Base-by-base conservation (phyloP, 2,888 invertebrate genomes). In the Lacanobia wlatinum region DNA sequence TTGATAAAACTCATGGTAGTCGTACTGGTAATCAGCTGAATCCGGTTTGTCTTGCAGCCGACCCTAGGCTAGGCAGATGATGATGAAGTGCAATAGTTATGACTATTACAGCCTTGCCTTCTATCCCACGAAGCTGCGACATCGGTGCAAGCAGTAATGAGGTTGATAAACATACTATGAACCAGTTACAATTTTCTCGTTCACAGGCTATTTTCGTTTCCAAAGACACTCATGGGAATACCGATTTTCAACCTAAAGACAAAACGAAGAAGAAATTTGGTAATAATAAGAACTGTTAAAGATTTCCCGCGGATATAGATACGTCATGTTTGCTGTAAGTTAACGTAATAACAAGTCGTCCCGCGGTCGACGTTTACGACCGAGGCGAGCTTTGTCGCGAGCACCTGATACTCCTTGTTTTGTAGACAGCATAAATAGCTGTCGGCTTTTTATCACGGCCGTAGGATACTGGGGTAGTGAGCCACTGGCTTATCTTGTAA, bases 341-440 rank as follows among this genome's bases (percentile, higher is more conserved):
- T 73, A 70, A 74, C 38, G 50, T 67, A 48, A 67, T 67, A 74
- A 64, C 63, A 60, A 67, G 52, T 46, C 67, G 52, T 52, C n/a
- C 12, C 48, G 40, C 14, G 52, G 63, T 21, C 16, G 67, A 61
- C 67, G 28, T 68, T 75, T 65, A 76, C 79, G 64, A 75, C 71
- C 67, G 46, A 67, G 56, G 61, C 48, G 56, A 16, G 56, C 18
- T 43, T 12, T 23, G 63, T 64, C 34, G 34, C 23, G 21, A 73
- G 21, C 70, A 75, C 75, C 65, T 75, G 70, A 50, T 40, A 18
- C 50, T 40, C 12, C 16, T 59, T 63, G 18, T 28, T 50, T 43
- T 12, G 7, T 14, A 4, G 21, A 9, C 16, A 21, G n/a, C n/a
- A 21, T 58, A 78, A 48, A 59, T 52, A 53, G 43, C 14, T 28